These are phyloP conservation scores for Acipenser oxyrinchus DNA, from an alignment of 2,797 vertebrate species.

Conservation along the genomic window DNA sequence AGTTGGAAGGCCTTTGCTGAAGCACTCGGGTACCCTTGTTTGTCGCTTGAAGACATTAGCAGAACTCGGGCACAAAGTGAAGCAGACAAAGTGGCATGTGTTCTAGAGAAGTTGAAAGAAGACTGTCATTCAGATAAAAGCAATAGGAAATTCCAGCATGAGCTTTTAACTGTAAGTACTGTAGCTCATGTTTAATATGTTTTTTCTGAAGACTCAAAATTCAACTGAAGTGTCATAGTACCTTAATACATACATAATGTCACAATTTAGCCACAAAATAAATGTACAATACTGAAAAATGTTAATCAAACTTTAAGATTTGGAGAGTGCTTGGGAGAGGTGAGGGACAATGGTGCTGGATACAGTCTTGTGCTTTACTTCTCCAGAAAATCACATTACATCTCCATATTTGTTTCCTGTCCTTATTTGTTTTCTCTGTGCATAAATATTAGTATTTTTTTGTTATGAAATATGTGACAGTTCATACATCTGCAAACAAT, in stretches of 20 bases:
- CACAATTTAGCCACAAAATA: no score
- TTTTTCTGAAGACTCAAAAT: not conserved
- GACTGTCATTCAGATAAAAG: slow-evolving; percentile 80
- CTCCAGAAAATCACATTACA: no score
- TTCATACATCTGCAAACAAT: slow-evolving; percentile 6
- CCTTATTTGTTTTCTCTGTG: no score
- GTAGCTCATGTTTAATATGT: slow-evolving; percentile 2
- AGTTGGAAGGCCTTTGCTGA: slow-evolving; percentile 80
- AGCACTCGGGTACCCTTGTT: slow-evolving; percentile 69
- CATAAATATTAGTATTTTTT: not conserved
- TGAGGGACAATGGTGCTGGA: no score
- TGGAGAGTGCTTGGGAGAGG: no score
- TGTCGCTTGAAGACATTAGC: slow-evolving; percentile 61
- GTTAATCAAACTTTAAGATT: no score
- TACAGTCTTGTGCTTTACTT: no score
- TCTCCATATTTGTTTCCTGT: no score
- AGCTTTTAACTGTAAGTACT: slow-evolving; percentile 79
- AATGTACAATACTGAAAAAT: no score
- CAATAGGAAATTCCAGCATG: slow-evolving; percentile 81
- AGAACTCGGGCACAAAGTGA: slow-evolving; percentile 61
- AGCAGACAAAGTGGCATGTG: slow-evolving; percentile 75
- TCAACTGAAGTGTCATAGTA: not conserved
- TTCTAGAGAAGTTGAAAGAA: slow-evolving; percentile 89
- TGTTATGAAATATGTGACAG: not conserved
- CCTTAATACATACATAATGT: not conserved